Conservation (phyloP, 2,113 vertebrate species). For the Noturus placidus region DNA sequence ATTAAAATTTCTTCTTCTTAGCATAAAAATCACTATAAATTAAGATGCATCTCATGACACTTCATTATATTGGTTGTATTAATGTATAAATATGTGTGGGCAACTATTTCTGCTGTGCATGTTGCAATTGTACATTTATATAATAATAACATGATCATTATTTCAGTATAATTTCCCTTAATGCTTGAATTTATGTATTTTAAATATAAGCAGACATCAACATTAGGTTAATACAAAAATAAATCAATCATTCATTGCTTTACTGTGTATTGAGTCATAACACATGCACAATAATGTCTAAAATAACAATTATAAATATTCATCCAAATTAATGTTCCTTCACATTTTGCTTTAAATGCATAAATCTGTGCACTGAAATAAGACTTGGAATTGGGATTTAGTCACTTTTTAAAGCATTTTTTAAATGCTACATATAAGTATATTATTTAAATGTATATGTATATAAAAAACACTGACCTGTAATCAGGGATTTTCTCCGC, state of each 20-base stretch:
- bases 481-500: constrained; percentile 94
- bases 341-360: neutral
- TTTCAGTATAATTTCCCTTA: no score
- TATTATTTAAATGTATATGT: no score
- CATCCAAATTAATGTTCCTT: neutral
- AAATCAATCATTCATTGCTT: neutral
- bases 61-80: neutral
- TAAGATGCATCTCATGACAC: neutral
- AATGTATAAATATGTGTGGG: neutral
- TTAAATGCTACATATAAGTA: no score
- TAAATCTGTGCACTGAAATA: neutral
- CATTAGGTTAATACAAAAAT: neutral
- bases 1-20: neutral
- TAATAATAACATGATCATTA: neutral
- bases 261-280: neutral
- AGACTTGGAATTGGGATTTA: neutral
- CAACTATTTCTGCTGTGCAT: neutral
- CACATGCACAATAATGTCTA: neutral
- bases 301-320: neutral
- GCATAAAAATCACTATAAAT: neutral
- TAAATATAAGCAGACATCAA: neutral
- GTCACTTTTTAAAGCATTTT: neutral
- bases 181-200: neutral
- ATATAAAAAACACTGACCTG: constrained; percentile 72
- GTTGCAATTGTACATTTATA: neutral